Percentiles rank a stretch among this genome's conserved stretches.
Conservation (phyloP, 2,113 vertebrate species). For the Oxyura jamaicensis region DNA sequence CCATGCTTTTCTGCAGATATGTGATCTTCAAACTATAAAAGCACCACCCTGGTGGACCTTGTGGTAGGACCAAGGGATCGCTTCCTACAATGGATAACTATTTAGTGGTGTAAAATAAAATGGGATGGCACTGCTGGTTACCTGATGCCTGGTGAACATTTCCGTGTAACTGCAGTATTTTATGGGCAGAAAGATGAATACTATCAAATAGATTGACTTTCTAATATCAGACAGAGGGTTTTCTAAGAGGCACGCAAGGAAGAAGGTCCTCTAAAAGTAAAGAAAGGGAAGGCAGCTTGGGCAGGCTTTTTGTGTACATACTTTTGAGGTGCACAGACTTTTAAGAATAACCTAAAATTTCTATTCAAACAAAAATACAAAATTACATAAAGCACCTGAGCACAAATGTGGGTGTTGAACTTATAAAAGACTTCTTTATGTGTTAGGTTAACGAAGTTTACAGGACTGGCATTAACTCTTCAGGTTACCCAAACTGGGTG, state of each 20-base stretch:
- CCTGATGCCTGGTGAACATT: background rate
- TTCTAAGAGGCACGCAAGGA: background rate
- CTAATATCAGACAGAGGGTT: background rate
- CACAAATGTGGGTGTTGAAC: background rate
- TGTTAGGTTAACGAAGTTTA: background rate
- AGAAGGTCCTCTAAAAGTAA: background rate
- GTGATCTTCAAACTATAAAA: background rate
- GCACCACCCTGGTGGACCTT: background rate
- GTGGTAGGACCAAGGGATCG: background rate
- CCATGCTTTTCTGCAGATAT: background rate
- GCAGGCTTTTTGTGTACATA: background rate
- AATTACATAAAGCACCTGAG: background rate
- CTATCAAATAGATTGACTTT: background rate
- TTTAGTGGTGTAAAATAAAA: background rate
- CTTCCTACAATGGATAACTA: background rate
- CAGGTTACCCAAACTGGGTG: background rate
- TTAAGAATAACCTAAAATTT: background rate
- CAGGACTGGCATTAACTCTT: background rate
- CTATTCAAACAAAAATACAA: background rate
- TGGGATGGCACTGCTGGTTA: accelerated
- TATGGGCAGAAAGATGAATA: background rate
- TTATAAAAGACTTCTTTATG: background rate
- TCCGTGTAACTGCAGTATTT: background rate
- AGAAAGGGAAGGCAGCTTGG: background rate
- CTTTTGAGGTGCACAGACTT: background rate